A percentile compares a stretch with the other conserved stretches of the same genome.
Evolutionary conservation across 2,888 invertebrate genomes (phyloP).

Genomic region (Rhopalosiphum nymphaeae): DNA sequence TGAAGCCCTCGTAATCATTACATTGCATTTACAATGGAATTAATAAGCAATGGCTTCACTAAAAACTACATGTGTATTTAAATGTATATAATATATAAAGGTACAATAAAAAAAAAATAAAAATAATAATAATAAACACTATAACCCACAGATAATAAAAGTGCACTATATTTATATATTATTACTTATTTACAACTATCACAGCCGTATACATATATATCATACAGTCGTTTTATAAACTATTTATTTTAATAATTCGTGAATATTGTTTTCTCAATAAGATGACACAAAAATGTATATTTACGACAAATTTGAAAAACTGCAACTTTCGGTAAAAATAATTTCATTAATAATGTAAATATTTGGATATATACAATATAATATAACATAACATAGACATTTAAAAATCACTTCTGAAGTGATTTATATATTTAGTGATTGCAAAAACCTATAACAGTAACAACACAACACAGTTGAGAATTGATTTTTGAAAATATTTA

Average conservation of each 20-base stretch:
- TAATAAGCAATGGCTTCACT: slow-evolving; percentile 36
- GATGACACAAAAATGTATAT: neutral
- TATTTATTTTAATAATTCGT: neutral
- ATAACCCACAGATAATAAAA: neutral
- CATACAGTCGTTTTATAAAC: neutral
- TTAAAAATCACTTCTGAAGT: neutral
- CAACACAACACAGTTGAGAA: neutral
- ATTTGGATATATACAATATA: neutral
- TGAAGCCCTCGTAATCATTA: slow-evolving; percentile 33
- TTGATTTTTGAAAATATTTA: neutral
- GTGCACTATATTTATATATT: neutral
- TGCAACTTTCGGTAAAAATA: neutral
- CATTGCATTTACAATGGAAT: slow-evolving; percentile 21
- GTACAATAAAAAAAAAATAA: slow-evolving; percentile 1
- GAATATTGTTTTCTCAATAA: neutral
- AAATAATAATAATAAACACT: neutral
- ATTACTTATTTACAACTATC: neutral
- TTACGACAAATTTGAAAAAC: neutral
- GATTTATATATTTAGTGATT: neutral
- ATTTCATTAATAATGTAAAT: neutral
- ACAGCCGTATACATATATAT: neutral
- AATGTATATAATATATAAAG: neutral
- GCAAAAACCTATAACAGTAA: neutral
- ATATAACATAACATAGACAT: neutral
- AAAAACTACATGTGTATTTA: slow-evolving; percentile 15